These are phyloP conservation scores for Pocillopora grandis DNA, from an alignment of 92 coral and sea anemone genomes.

Conservation along the genomic window DNA sequence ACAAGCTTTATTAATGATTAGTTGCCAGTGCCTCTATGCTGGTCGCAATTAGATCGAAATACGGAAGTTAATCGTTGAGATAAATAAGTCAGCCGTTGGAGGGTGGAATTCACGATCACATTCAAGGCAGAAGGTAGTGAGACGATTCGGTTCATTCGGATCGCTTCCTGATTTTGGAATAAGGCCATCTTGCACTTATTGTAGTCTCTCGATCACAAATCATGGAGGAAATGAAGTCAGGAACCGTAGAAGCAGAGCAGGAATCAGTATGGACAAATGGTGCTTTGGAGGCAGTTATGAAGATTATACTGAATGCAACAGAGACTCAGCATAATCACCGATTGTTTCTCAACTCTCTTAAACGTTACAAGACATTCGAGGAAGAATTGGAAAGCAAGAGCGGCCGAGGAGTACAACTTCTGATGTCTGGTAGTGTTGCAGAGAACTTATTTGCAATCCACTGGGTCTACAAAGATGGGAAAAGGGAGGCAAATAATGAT, in stretches of 20 bases:
- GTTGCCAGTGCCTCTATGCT: too few relatives aligned
- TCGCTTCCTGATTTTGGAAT: too few relatives aligned
- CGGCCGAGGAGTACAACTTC: slow-evolving; percentile 43
- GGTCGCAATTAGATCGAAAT: too few relatives aligned
- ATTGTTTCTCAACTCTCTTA: slow-evolving; percentile 41
- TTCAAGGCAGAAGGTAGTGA: too few relatives aligned
- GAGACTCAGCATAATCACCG: slow-evolving; percentile 50
- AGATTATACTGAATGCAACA: slow-evolving; percentile 45
- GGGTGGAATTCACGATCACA: too few relatives aligned
- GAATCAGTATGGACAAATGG: slow-evolving; percentile 40
- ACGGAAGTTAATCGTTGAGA: too few relatives aligned
- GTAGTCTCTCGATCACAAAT: too few relatives aligned
- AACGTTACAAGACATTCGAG: slow-evolving; percentile 50
- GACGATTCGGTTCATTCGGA: too few relatives aligned
- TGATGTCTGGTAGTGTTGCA: slow-evolving; percentile 57
- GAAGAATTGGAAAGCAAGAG: slow-evolving; percentile 42
- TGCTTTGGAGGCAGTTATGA: slow-evolving; percentile 47
- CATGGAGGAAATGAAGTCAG: slow-evolving; percentile 21
- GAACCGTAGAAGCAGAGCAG: not conserved
- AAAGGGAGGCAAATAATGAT: slow-evolving; percentile 51
- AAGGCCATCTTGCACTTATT: too few relatives aligned
- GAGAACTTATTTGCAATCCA: slow-evolving; percentile 50
- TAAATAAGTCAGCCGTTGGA: too few relatives aligned
- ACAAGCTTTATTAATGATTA: too few relatives aligned
- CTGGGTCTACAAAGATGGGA: slow-evolving; percentile 55